Conservation (phyloP, 2,888 invertebrate genomes). For the Dolichopus griseipennis region DNA sequence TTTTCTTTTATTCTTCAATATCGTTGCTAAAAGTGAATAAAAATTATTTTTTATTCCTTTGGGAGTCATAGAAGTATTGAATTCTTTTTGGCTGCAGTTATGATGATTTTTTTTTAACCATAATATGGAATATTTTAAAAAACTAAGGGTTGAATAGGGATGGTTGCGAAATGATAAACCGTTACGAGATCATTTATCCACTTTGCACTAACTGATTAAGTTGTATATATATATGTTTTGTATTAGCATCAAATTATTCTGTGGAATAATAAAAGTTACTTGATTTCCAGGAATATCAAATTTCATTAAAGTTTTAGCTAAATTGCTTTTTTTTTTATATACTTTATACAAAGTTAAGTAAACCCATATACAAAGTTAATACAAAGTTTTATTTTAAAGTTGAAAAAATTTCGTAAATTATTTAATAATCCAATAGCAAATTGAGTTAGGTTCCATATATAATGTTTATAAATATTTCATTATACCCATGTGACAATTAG, state of each 20-base stretch:
- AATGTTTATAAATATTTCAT: too few species aligned
- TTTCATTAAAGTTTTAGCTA: constrained; percentile 21
- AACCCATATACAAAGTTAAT: too few species aligned
- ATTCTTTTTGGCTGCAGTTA: not conserved
- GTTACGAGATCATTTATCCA: constrained; percentile 17
- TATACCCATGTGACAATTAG: too few species aligned
- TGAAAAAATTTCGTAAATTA: too few species aligned
- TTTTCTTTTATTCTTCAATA: not conserved
- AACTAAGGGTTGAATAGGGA: not conserved
- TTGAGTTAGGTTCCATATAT: too few species aligned
- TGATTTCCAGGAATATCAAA: constrained; percentile 22
- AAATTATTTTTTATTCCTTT: constrained; percentile 16
- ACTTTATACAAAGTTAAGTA: not conserved
- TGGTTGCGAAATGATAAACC: not conserved
- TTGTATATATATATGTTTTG: not conserved
- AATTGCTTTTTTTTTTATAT: constrained; percentile 15
- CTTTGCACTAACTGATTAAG: constrained; percentile 15
- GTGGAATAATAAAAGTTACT: not conserved
- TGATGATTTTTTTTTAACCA: not conserved
- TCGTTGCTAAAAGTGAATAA: not conserved
- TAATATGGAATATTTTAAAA: not conserved
- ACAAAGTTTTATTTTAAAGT: too few species aligned
- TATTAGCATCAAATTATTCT: not conserved
- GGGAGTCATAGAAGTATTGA: constrained; percentile 14
- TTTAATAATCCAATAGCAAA: too few species aligned